These are phyloP conservation scores for Lophochroa leadbeateri DNA, from an alignment of 2,113 vertebrate species.

Conservation along the genomic window DNA sequence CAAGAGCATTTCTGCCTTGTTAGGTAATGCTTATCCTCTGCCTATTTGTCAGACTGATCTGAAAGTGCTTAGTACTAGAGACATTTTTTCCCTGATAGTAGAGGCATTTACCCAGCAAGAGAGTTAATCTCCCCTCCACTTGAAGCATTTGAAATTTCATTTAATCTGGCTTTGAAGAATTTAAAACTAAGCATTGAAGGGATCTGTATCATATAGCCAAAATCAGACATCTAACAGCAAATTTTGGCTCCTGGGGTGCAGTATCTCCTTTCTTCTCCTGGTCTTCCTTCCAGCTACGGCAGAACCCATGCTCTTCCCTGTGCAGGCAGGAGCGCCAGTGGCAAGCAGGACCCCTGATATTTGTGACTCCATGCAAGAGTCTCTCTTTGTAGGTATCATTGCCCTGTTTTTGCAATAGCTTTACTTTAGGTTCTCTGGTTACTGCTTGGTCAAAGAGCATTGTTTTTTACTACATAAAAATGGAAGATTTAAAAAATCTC, in stretches of 20 bases:
- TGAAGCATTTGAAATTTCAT: background rate
- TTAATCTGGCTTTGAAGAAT: background rate
- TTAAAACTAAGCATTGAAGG: background rate
- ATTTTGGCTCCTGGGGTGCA: background rate
- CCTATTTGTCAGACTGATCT: background rate
- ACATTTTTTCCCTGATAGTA: background rate
- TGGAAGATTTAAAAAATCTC: background rate
- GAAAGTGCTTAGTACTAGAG: background rate
- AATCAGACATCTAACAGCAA: background rate
- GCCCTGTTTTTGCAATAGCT: background rate
- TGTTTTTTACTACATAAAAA: background rate
- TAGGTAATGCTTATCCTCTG: background rate
- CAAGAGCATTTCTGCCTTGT: background rate
- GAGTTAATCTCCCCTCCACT: background rate
- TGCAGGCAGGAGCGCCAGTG: fast-evolving
- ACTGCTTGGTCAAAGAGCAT: background rate
- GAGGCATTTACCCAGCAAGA: background rate
- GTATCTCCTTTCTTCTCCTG: background rate
- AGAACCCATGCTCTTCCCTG: background rate
- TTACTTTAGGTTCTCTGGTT: background rate
- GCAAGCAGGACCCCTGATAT: background rate
- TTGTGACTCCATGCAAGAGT: background rate
- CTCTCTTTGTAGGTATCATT: background rate
- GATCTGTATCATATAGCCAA: background rate
- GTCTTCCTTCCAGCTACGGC: background rate